Evolutionary conservation across 2,113 vertebrate species (phyloP), one percentile per base, ranked within the genome.

Genomic region (Hystrix cristata): DNA sequence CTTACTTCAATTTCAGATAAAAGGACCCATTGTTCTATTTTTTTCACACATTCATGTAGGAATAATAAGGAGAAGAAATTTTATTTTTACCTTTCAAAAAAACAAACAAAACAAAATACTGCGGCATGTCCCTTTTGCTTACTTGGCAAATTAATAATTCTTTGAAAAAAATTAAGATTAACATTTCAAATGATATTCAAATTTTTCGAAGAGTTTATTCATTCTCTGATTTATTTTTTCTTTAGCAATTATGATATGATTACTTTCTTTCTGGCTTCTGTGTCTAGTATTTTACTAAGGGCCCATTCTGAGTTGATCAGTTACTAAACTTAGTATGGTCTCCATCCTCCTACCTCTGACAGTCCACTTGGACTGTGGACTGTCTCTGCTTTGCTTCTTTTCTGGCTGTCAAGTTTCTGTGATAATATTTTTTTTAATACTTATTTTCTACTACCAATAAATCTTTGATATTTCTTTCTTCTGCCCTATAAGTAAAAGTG

Each of bases 61-160:
- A 86, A 92, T 84, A 94, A 78, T 38, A 65, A 69, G 43, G 3
- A 23, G 48, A 92, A 89, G 7, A 76, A 81, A 84, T 12, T 69
- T 38, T 12, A 57, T 80, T 93, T 94, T 95, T 91, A 87, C 21
- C 15, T 93, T 95, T 96, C 59, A 84, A 81, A 69, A 78, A 18
- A 89, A 93, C 38, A 38, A 38, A 38, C 38, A 38, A 38, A 38
- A 38, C 38, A 95, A 74, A 34, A 9, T 27, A 85, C 53, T 46
- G 51, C 51, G 51, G 51, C 46, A 76, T 89, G 46, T 53, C 4
- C 15, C 46, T 82, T 76, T 91, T 93, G 59, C 7, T 88, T 85
- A 53, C 60, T 88, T 88, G 64, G 19, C 13, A 91, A 91, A 82
- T 65, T 57, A 67, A 71, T 31, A 11, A 34, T 27, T 55, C 55